These are phyloP conservation scores for Eira barbara DNA, from an alignment of 2,113 vertebrate genomes.

Conservation along the genomic window DNA sequence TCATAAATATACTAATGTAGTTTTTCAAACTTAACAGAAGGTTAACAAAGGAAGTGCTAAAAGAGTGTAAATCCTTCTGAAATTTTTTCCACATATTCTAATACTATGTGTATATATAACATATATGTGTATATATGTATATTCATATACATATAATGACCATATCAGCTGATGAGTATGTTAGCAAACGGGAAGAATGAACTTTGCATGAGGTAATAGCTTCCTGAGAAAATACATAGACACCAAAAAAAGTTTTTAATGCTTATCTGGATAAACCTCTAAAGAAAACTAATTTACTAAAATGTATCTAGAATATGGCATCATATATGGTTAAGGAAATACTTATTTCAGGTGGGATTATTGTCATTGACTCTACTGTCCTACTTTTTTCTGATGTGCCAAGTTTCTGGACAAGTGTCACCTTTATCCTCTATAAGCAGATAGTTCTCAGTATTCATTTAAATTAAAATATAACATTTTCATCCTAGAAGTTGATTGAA, in stretches of 20 bases:
- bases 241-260: background rate
- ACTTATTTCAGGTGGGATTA: background rate
- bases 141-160: background rate
- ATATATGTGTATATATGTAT: background rate
- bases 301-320: background rate
- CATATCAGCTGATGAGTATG: background rate
- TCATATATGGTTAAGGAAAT: background rate
- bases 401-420: background rate
- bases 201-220: background rate
- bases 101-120: background rate
- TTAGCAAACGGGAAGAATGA: background rate
- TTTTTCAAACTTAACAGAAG: background rate
- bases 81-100: background rate
- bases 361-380: background rate
- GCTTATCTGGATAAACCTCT: background rate
- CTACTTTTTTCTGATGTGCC: background rate
- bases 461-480: constrained; percentile 39
- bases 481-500: constrained; percentile 4
- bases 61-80: background rate
- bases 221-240: background rate
- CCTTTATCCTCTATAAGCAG: background rate
- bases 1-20: background rate
- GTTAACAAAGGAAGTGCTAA: background rate
- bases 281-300: constrained; percentile 23
- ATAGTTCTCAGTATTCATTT: background rate